Base-by-base conservation (phyloP, 2,797 vertebrate species). In the Lagocephalus sceleratus region DNA sequence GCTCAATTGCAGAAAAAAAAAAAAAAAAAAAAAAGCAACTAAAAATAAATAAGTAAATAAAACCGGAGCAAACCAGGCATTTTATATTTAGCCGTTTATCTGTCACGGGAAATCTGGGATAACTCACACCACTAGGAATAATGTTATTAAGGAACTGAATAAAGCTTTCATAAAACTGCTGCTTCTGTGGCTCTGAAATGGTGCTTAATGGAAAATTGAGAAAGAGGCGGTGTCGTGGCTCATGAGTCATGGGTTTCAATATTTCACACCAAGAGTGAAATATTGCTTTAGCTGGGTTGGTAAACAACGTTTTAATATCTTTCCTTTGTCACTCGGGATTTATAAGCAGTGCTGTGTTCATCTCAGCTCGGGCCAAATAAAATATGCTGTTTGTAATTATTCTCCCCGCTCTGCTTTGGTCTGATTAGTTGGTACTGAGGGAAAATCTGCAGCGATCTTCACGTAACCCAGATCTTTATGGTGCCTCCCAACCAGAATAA, bases 311-410 rank as follows among this genome's bases (percentile, higher is more conserved):
- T 35, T 14, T 14, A 14, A 12, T 35, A 14, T 35, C 32, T 14
- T 35, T 35, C 32, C 32, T 35, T 12, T 14, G 12, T 14, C 49
- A 53, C 38, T 47, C 53, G 22, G 50, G 32, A 35, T 12, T 46
- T 44, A 46, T 48, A 48, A 14, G n/a, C 54, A 29, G 32, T 11
- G 15, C 15, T 61, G 25, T 38, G 23, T 10, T 44, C 25, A 54
- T 15, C 20, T 51, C n/a, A 54, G 5, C 26, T 54, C 43, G 25
- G 44, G 48, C 29, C 32, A 39, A 44, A 66, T 47, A 54, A 41
- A 39, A 25, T 26, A 39, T 44, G 10, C 22, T 20, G 2, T 25
- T 16, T 41, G 8, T 43, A 42, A 40, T 51, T 48, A 54, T 49
- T 22, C 52, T 17, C 23, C 2, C 1, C 4, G 38, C 22, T 9